Evolutionary conservation across 1,140 invertebrate genomes (phyloP).

Genomic region (Drosophila oshimai): DNA sequence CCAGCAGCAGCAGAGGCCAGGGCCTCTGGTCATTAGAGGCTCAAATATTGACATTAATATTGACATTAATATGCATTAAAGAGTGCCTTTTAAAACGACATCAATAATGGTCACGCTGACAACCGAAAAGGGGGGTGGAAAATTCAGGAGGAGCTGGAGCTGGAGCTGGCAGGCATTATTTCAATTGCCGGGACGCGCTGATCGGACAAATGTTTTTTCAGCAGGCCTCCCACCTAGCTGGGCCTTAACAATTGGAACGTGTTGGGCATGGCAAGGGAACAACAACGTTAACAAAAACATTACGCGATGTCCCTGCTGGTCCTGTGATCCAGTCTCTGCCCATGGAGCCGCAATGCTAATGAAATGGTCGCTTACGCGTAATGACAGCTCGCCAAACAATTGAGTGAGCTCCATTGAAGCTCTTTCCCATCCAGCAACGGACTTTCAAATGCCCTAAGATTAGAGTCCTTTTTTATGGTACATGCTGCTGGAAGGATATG

Average conservation of each 20-base stretch:
- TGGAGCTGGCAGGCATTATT: slow-evolving; percentile 17
- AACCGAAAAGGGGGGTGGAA: slow-evolving; percentile 20
- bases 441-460: slow-evolving; percentile 26
- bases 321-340: not conserved
- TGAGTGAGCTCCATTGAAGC: slow-evolving; percentile 24
- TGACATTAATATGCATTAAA: slow-evolving; percentile 80
- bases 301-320: slow-evolving; percentile 5
- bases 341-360: slow-evolving; percentile 56
- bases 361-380: slow-evolving; percentile 62
- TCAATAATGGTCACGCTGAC: slow-evolving; percentile 60
- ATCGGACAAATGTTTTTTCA: slow-evolving; percentile 44
- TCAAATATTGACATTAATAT: slow-evolving; percentile 79
- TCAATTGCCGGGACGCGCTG: slow-evolving; percentile 44
- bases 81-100: slow-evolving; percentile 71
- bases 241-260: slow-evolving; percentile 67
- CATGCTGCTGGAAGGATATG: not conserved
- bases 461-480: not conserved
- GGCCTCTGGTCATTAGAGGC: slow-evolving; percentile 66
- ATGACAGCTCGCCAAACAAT: slow-evolving; percentile 60
- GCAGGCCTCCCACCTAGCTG: slow-evolving; percentile 18
- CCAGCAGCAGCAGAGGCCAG: slow-evolving; percentile 36
- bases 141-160: no score
- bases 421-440: not conserved
- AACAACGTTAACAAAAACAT: slow-evolving; percentile 20
- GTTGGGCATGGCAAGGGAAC: slow-evolving; percentile 57